A percentile compares a stretch with the other conserved stretches of the same genome.
Evolutionary conservation across 2,888 invertebrate genomes (phyloP).

Genomic region (Harmothoe impar): DNA sequence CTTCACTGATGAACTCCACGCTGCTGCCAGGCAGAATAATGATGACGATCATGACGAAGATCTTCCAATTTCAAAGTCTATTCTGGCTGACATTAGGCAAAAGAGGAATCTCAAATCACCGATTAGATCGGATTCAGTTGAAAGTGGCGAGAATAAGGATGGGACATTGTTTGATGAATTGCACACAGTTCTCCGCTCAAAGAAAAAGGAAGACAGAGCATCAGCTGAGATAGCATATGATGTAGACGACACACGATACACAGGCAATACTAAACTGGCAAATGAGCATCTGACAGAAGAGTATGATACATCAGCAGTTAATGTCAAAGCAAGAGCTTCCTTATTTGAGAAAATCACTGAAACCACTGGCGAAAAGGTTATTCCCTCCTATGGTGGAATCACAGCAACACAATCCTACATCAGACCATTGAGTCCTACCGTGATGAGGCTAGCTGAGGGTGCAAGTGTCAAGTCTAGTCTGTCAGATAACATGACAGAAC

Average conservation of each 20-base stretch:
- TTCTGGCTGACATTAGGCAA: constrained; percentile 39
- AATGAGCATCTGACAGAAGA: constrained; percentile 46
- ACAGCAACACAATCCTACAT: neutral
- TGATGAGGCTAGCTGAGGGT: neutral
- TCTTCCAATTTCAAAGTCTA: neutral
- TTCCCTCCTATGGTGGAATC: neutral
- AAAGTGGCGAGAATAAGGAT: neutral
- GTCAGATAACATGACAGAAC: neutral
- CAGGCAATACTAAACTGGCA: neutral
- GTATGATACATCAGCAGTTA: neutral
- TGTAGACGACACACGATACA: neutral
- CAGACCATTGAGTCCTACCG: neutral
- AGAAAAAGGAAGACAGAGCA: constrained; percentile 18
- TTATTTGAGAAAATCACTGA: constrained; percentile 39
- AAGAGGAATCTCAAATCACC: neutral
- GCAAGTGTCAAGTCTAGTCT: neutral
- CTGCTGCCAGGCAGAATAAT: neutral
- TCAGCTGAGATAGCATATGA: constrained; percentile 25
- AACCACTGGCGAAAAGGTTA: neutral
- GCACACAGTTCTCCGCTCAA: constrained; percentile 41
- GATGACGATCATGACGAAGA: constrained; percentile 19
- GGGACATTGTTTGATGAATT: constrained; percentile 22
- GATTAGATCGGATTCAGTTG: neutral
- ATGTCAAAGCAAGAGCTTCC: constrained; percentile 37
- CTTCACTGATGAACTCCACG: neutral